These are phyloP conservation scores for Harpegnathos saltator DNA, from an alignment of 1,140 invertebrate species.

Conservation along the genomic window DNA sequence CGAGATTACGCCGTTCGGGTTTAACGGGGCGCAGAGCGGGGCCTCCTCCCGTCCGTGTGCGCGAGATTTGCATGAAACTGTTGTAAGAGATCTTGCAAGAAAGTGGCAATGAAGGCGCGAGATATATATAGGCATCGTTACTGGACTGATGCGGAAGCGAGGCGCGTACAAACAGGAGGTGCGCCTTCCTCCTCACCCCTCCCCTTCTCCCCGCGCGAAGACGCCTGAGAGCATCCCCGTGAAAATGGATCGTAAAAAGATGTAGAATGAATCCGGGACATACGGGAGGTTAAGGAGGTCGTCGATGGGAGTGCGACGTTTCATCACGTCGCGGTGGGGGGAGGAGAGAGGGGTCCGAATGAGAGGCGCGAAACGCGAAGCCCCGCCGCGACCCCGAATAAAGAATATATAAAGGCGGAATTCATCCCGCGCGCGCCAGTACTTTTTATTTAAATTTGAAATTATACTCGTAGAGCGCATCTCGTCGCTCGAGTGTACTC, in stretches of 20 bases:
- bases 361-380: constrained; percentile 9
- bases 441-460: constrained; percentile 56
- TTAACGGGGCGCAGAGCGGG: constrained; percentile 43
- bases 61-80: constrained; percentile 58
- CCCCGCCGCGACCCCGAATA: too few species aligned
- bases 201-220: background rate
- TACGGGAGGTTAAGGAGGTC: constrained; percentile 1
- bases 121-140: constrained; percentile 55
- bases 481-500: constrained; percentile 42
- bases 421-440: constrained; percentile 9
- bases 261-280: constrained; percentile 30
- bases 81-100: constrained; percentile 57
- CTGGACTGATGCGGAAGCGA: constrained; percentile 32
- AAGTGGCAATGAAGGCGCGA: constrained; percentile 57
- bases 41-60: too few species aligned
- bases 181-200: too few species aligned
- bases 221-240: background rate
- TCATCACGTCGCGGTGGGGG: constrained; percentile 18
- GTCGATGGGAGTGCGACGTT: background rate
- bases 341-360: background rate
- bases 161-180: constrained; percentile 40
- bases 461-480: constrained; percentile 50
- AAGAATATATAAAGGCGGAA: constrained; percentile 32
- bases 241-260: constrained; percentile 41
- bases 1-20: constrained; percentile 61